Base-by-base conservation (phyloP, 2,888 invertebrate genomes). In the Scotopteryx bipunctaria region DNA sequence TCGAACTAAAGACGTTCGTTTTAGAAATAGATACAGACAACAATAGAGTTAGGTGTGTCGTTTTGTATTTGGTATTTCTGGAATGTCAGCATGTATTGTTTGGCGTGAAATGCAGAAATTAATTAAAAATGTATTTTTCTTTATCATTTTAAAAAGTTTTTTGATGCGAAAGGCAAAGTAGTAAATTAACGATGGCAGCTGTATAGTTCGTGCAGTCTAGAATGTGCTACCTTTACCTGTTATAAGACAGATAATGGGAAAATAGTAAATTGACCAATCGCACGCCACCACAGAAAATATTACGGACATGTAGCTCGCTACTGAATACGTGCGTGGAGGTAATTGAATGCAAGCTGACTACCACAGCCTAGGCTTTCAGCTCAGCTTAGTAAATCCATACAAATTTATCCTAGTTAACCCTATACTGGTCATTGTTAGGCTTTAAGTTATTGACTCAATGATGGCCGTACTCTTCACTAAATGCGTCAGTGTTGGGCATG, bases 251-350 rank as follows among this genome's bases (percentile, higher is more conserved):
- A 53, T 47, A 53, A 48, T 54, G 78, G 67, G 71, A 64, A 71
- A 70, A 71, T 67, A 64, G 71, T 70, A 79, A 81, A 82, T 80
- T 80, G 81, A 70, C 76, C 81, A 81, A 82, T 83, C 76, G 73
- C 61, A 69, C 55, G 63, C 48, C 11, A 54, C 61, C 47, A 35
- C 47, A 49, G 45, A 46, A 50, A 46, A 43, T 59, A 62, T 66
- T 57, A 54, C 47, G 53, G 48, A 44, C 43, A 54, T 48, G 46
- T 43, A 64, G 25, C 55, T 66, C 42, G 51, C 62, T 55, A 57
- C 58, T 61, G 51, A 41, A 52, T 57, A 64, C 73, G 69, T 74
- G 73, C 71, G 64, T 66, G 65, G 36, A 35, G 46, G 64, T 73
- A 73, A 77, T 76, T 69, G 67, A 67, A 72, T 55, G 54, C 53